phyloP scores from a whole-genome alignment of 2,113 vertebrate genomes.

The Hiodon tergisus region DNA sequence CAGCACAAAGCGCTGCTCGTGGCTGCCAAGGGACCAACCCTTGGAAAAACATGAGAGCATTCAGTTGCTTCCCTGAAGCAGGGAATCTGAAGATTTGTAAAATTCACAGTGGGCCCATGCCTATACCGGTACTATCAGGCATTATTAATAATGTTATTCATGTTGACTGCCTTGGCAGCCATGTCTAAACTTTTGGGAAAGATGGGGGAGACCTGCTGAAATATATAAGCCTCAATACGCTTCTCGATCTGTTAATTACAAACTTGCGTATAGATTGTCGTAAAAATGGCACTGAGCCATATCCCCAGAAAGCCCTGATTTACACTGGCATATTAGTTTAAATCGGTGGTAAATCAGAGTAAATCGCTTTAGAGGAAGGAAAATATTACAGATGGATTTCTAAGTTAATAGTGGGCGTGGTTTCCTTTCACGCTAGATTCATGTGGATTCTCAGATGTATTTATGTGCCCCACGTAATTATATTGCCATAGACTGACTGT shows the following conservation, averaged over 20 bases:
- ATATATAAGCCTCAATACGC: conserved; percentile 14
- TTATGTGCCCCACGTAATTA: too few relatives aligned
- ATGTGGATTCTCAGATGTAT: too few relatives aligned
- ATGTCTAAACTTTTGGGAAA: not conserved
- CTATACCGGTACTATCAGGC: not conserved
- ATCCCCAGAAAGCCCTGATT: too few relatives aligned
- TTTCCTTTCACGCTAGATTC: too few relatives aligned
- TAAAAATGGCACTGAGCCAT: conserved; percentile 17
- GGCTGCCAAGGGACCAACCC: not conserved
- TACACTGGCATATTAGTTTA: too few relatives aligned
- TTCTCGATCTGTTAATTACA: conserved; percentile 47
- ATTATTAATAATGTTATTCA: not conserved
- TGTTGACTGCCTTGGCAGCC: not conserved
- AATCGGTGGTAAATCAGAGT: too few relatives aligned
- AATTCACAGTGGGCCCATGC: not conserved
- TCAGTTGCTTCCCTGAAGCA: not conserved
- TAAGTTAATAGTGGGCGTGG: too few relatives aligned
- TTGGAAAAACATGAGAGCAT: not conserved
- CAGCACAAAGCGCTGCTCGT: not conserved
- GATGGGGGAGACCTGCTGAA: conserved; percentile 8
- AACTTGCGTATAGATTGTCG: conserved; percentile 41
- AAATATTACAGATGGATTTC: too few relatives aligned
- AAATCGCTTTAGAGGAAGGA: too few relatives aligned
- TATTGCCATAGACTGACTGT: too few relatives aligned
- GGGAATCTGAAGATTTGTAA: not conserved